Percentiles rank a stretch among this genome's conserved stretches.
phyloP scores from a whole-genome alignment of 2,888 invertebrate genomes.

The Ectropis crepuscularia region DNA sequence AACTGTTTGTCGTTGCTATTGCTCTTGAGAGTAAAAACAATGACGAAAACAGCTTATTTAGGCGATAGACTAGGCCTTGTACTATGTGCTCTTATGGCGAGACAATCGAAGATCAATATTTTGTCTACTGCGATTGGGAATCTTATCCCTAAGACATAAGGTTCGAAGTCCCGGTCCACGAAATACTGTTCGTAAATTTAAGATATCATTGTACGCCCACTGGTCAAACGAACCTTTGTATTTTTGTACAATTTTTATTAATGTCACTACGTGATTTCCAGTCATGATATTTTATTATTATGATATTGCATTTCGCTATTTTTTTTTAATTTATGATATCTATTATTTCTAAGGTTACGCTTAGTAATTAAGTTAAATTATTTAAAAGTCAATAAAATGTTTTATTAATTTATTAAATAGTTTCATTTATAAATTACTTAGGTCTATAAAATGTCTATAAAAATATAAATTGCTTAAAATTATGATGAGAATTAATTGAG shows the following conservation, averaged over 20 bases:
- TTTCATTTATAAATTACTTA: conserved; percentile 56
- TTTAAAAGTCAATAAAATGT: conserved; percentile 83
- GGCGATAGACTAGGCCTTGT: no score
- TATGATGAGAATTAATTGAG: not conserved
- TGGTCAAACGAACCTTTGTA: conserved; percentile 38
- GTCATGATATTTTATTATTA: conserved; percentile 51
- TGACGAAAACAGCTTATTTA: no score
- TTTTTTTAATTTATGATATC: conserved; percentile 67
- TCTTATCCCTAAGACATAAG: no score
- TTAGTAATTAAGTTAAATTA: conserved; percentile 81
- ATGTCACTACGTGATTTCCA: conserved; percentile 41
- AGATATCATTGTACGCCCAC: no score
- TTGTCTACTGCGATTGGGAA: no score
- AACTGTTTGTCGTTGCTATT: no score
- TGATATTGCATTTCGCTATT: conserved; percentile 69
- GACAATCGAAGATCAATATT: no score
- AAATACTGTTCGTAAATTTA: no score
- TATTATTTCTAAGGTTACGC: conserved; percentile 75
- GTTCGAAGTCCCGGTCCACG: no score
- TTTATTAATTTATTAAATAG: conserved; percentile 64
- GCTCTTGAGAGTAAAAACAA: no score
- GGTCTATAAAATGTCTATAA: conserved; percentile 5
- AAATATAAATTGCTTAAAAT: not conserved
- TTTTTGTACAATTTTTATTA: conserved; percentile 40
- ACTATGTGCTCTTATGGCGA: no score